Conservation (phyloP, 92 coral and sea anemone genomes). For the Heliopora coerulea region DNA sequence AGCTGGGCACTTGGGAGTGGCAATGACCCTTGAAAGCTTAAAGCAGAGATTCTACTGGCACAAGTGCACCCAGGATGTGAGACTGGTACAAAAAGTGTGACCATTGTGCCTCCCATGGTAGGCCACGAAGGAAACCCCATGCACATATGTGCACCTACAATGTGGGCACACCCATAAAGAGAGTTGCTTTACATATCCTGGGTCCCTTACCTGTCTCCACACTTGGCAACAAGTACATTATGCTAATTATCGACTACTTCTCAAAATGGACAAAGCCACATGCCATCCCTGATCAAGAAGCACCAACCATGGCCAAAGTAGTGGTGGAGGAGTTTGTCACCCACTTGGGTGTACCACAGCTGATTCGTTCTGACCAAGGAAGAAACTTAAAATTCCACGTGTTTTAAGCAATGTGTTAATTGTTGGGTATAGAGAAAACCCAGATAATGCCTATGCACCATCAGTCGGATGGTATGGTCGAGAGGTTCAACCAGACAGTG, state of each 20-base stretch:
- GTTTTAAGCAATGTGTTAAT: background rate
- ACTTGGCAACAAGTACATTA: background rate
- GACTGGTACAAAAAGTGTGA: slow-evolving; percentile 34
- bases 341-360: background rate
- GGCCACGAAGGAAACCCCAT: background rate
- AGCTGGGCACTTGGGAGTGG: slow-evolving; percentile 32
- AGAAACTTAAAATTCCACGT: background rate
- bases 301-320: background rate
- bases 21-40: slow-evolving; percentile 25
- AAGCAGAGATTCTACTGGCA: slow-evolving; percentile 31
- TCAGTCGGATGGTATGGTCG: slow-evolving; percentile 18
- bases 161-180: slow-evolving; percentile 28
- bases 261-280: no score
- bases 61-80: slow-evolving; percentile 10
- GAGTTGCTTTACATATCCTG: slow-evolving; percentile 42
- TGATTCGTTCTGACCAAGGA: slow-evolving; percentile 2
- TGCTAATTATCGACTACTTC: background rate
- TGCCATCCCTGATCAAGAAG: no score
- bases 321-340: no score
- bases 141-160: slow-evolving; percentile 31
- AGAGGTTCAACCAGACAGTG: slow-evolving; percentile 27
- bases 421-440: slow-evolving; percentile 13
- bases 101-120: slow-evolving; percentile 8
- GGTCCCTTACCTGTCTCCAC: slow-evolving; percentile 24
- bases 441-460: background rate